Conservation (phyloP, 2,888 invertebrate species). For the Malthinus flaveolus region DNA sequence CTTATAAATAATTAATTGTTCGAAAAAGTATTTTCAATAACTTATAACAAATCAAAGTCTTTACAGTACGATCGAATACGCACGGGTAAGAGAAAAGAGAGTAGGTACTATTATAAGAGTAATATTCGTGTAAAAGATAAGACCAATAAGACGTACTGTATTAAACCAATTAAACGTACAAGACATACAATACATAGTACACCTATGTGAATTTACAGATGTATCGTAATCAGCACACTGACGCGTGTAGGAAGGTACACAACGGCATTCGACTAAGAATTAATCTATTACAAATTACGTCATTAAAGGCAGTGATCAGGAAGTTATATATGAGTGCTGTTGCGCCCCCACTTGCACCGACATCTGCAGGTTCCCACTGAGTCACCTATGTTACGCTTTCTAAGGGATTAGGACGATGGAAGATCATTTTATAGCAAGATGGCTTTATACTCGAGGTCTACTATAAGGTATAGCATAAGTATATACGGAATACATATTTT, state of each 20-base stretch:
- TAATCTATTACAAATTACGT: conserved; percentile 54
- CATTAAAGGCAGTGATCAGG: conserved; percentile 54
- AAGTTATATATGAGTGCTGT: conserved; percentile 46
- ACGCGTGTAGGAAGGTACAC: conserved; percentile 41
- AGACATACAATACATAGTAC: background rate
- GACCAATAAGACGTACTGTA: too few relatives aligned
- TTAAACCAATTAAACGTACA: too few relatives aligned
- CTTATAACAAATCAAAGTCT: too few relatives aligned
- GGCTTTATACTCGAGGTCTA: conserved; percentile 40
- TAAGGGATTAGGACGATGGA: conserved; percentile 35
- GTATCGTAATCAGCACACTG: conserved; percentile 44
- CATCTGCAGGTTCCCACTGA: conserved; percentile 47
- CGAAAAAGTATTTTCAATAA: too few relatives aligned
- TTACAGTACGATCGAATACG: too few relatives aligned
- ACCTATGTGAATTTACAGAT: conserved; percentile 36
- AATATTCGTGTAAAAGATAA: too few relatives aligned
- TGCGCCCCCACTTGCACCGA: conserved; percentile 26
- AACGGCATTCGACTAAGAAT: conserved; percentile 43
- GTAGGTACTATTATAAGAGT: too few relatives aligned
- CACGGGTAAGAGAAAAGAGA: too few relatives aligned
- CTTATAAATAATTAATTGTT: too few relatives aligned
- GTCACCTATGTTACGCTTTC: conserved; percentile 41
- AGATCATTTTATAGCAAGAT: conserved; percentile 31
- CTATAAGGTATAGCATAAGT: background rate
- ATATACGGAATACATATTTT: too few relatives aligned